These are phyloP conservation scores for Riptortus pedestris DNA, from an alignment of 1,140 invertebrate genomes.

Conservation along the genomic window DNA sequence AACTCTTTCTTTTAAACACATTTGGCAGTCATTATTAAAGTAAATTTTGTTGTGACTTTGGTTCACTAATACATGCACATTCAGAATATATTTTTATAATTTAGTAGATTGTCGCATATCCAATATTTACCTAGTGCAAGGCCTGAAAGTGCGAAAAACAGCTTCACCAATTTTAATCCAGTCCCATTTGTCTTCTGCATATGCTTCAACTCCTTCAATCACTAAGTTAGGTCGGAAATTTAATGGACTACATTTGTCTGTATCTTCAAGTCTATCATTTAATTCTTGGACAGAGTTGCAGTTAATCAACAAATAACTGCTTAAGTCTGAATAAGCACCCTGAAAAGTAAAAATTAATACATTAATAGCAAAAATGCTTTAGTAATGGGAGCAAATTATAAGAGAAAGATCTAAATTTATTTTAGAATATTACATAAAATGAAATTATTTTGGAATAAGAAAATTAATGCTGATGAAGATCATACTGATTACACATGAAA, in stretches of 20 bases:
- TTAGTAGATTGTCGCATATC: too few species aligned
- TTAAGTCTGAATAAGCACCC: slow-evolving; percentile 49
- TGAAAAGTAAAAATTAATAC: background rate
- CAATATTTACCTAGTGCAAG: slow-evolving; percentile 50
- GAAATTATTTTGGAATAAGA: too few species aligned
- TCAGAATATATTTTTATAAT: too few species aligned
- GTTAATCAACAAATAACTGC: slow-evolving; percentile 49
- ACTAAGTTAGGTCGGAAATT: slow-evolving; percentile 59
- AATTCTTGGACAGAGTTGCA: slow-evolving; percentile 51
- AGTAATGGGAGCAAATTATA: too few species aligned
- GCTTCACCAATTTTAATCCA: slow-evolving; percentile 54
- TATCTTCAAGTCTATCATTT: slow-evolving; percentile 41
- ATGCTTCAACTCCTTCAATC: slow-evolving; percentile 47
- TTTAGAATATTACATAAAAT: too few species aligned
- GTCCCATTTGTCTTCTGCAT: slow-evolving; percentile 57
- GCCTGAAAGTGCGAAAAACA: slow-evolving; percentile 50
- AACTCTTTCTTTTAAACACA: too few species aligned
- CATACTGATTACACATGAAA: too few species aligned
- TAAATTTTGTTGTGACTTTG: too few species aligned
- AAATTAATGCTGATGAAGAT: too few species aligned
- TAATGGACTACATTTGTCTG: slow-evolving; percentile 41
- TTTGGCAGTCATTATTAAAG: too few species aligned
- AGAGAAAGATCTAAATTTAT: too few species aligned
- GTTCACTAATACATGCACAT: too few species aligned
- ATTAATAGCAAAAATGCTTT: slow-evolving; percentile 17